These are phyloP conservation scores for Anseranas semipalmata DNA, from an alignment of 2,113 vertebrate species.

Conservation along the genomic window DNA sequence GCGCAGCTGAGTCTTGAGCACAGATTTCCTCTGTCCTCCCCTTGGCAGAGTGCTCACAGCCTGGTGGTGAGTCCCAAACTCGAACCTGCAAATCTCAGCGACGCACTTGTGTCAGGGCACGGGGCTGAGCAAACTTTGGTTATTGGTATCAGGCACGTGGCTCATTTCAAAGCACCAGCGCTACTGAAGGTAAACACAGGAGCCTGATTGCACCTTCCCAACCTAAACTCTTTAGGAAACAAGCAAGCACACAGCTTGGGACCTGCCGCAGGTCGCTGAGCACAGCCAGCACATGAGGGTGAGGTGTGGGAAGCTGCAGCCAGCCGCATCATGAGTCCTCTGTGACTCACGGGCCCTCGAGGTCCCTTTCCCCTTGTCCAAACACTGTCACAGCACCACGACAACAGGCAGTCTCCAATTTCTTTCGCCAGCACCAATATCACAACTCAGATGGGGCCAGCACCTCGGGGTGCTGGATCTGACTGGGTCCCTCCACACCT, in stretches of 20 bases:
- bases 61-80: neutral
- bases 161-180: neutral
- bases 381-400: neutral
- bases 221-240: neutral
- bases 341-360: neutral
- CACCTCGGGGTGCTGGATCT: fast-evolving
- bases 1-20: neutral
- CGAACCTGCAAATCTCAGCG: neutral
- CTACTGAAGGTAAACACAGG: neutral
- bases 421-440: neutral
- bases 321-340: neutral
- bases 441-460: fast-evolving
- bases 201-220: neutral
- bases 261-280: neutral
- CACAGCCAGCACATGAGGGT: no score
- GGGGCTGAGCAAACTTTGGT: neutral
- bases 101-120: neutral
- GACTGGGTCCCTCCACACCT: fast-evolving
- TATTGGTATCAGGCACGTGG: fast-evolving
- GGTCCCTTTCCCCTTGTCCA: neutral
- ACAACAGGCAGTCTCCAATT: neutral
- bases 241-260: neutral
- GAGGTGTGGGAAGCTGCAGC: neutral
- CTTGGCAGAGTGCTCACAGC: neutral
- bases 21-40: neutral